Percentiles rank a stretch among this genome's conserved stretches.
phyloP scores from a whole-genome alignment of 1,140 invertebrate species.

The Drosophila nikananu region DNA sequence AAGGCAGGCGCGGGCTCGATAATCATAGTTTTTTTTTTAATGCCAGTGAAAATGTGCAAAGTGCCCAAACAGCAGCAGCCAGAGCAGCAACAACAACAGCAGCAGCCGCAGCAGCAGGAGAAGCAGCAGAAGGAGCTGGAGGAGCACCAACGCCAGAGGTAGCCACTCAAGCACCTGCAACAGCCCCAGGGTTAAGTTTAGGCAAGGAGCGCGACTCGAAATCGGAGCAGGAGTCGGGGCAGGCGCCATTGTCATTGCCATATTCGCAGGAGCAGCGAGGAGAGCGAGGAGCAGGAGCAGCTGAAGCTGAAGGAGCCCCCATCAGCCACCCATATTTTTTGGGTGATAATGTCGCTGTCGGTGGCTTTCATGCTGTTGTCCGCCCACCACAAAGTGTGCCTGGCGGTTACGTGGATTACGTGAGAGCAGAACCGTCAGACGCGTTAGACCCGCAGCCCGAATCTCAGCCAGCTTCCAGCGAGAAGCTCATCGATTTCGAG shows the following conservation, averaged over 20 bases:
- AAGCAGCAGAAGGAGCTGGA: constrained; percentile 7
- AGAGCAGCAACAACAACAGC: not conserved
- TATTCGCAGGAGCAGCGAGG: constrained; percentile 21
- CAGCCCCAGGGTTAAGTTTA: constrained; percentile 14
- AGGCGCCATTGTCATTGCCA: constrained; percentile 78
- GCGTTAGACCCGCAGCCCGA: constrained; percentile 4
- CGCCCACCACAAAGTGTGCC: constrained; percentile 49
- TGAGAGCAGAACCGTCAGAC: constrained; percentile 41
- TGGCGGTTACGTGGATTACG: constrained; percentile 74
- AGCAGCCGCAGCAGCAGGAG: not conserved
- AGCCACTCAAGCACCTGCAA: constrained; percentile 21
- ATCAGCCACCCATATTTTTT: constrained; percentile 10
- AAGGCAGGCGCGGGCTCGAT: constrained; percentile 35
- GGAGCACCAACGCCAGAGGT: not conserved
- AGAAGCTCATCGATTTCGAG: constrained; percentile 56
- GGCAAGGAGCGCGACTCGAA: constrained; percentile 10
- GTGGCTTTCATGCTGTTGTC: constrained; percentile 44
- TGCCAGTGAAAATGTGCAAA: constrained; percentile 71
- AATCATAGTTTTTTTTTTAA: constrained; percentile 48
- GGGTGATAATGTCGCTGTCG: constrained; percentile 50
- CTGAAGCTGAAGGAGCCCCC: constrained; percentile 3
- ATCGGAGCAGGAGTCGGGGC: constrained; percentile 29
- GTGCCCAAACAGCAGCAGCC: constrained; percentile 24
- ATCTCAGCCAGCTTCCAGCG: constrained; percentile 4
- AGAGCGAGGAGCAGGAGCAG: constrained; percentile 14